phyloP scores from a whole-genome alignment of 2,113 vertebrate genomes.

The Abramis brama region DNA sequence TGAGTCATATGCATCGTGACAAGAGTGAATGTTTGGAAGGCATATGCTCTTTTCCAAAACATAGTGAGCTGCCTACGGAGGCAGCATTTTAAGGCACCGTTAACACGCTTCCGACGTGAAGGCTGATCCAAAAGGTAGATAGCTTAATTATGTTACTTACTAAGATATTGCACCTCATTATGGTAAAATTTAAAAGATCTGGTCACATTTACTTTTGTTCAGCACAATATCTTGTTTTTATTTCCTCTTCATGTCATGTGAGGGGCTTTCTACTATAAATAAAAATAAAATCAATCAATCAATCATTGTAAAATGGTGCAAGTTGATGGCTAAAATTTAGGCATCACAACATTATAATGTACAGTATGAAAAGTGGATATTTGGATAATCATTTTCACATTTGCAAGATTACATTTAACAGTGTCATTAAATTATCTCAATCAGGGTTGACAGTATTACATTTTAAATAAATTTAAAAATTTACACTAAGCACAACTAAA shows the following conservation, averaged over 20 bases:
- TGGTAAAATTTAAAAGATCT: not conserved
- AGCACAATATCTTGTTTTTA: too few relatives aligned
- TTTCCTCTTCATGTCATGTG: too few relatives aligned
- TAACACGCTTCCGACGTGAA: not conserved
- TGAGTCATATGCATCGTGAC: conserved; percentile 30
- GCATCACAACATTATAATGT: too few relatives aligned
- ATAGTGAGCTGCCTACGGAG: not conserved
- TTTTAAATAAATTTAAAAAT: not conserved
- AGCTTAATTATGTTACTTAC: not conserved
- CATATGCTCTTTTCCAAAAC: conserved; percentile 4
- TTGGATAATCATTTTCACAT: too few relatives aligned
- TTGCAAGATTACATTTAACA: too few relatives aligned
- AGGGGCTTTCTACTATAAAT: too few relatives aligned
- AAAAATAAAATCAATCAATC: too few relatives aligned
- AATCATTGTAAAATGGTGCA: too few relatives aligned
- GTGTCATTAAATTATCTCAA: not conserved
- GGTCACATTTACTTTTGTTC: not conserved
- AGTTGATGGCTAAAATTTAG: too few relatives aligned
- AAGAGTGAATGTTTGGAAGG: conserved; percentile 13
- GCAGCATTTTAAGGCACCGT: not conserved
- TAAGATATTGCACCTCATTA: not conserved
- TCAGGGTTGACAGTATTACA: not conserved
- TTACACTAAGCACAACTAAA: not conserved
- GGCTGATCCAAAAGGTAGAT: not conserved
- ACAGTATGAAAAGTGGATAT: too few relatives aligned